phyloP scores from a whole-genome alignment of 2,113 vertebrate genomes.

The Trochalopteron elliotii region DNA sequence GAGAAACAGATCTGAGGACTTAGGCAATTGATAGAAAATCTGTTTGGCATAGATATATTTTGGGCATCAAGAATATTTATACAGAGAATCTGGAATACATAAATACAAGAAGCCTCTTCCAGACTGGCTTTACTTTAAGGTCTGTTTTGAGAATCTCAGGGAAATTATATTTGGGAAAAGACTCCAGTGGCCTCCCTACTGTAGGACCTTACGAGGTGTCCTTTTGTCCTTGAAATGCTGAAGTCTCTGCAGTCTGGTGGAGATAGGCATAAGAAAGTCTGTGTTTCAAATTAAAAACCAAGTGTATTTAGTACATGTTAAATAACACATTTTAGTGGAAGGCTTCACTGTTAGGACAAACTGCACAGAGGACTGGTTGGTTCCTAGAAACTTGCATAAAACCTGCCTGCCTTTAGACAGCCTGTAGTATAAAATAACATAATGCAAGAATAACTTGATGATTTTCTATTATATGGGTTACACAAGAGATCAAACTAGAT shows the following conservation, averaged over 20 bases:
- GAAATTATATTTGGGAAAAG: background rate
- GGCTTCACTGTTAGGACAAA: background rate
- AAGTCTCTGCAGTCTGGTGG: background rate
- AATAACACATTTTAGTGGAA: background rate
- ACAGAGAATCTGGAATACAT: background rate
- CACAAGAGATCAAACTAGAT: background rate
- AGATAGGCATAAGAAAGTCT: background rate
- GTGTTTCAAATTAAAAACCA: background rate
- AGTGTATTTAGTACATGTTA: background rate
- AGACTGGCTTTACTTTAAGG: background rate
- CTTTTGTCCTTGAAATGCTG: background rate
- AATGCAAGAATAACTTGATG: background rate
- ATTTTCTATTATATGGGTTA: background rate
- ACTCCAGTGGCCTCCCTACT: background rate
- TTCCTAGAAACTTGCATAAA: background rate
- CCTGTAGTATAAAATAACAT: background rate
- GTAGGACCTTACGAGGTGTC: background rate
- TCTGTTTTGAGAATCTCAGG: background rate
- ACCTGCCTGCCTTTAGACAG: background rate
- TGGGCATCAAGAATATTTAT: background rate
- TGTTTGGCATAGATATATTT: background rate
- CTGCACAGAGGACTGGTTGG: background rate
- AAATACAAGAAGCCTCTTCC: background rate
- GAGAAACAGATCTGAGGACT: background rate
- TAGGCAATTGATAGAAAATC: background rate